phyloP scores from a whole-genome alignment of 2,113 vertebrate genomes.

The Dipodomys stephensi region DNA sequence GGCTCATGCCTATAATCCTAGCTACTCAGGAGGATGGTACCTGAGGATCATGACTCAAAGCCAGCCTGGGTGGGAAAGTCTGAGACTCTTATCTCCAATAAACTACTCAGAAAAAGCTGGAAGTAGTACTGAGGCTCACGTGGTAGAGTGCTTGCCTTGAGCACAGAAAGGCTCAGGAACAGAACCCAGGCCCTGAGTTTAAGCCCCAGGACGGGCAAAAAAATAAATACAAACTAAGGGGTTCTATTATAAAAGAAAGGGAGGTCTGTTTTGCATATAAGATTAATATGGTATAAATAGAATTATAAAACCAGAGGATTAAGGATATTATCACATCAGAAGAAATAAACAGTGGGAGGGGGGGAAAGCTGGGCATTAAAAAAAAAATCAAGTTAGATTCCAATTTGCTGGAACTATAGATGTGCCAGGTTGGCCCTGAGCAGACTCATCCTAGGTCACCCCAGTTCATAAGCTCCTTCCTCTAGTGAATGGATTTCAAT shows the following conservation, averaged over 20 bases:
- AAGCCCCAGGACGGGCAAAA: not conserved
- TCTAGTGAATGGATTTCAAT: not conserved
- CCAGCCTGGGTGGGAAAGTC: too few species aligned
- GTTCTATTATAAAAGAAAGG: not conserved
- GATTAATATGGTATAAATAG: not conserved
- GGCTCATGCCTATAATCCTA: too few species aligned
- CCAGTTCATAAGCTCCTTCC: not conserved
- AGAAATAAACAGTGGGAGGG: not conserved
- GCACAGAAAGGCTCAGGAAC: too few species aligned
- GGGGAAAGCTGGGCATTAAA: not conserved
- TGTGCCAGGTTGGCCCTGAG: not conserved
- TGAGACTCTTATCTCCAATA: too few species aligned
- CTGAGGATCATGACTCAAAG: too few species aligned
- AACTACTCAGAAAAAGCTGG: too few species aligned
- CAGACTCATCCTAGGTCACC: too few species aligned
- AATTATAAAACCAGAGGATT: not conserved
- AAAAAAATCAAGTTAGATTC: not conserved
- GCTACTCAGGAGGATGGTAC: too few species aligned
- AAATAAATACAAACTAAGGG: not conserved
- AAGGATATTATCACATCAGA: not conserved
- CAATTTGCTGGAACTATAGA: not conserved
- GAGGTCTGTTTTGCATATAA: not conserved
- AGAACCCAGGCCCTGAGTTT: too few species aligned
- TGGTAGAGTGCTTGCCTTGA: too few species aligned
- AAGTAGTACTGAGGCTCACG: too few species aligned